Evolutionary conservation across 2,888 invertebrate species (phyloP).

Genomic region (Catocala nupta): DNA sequence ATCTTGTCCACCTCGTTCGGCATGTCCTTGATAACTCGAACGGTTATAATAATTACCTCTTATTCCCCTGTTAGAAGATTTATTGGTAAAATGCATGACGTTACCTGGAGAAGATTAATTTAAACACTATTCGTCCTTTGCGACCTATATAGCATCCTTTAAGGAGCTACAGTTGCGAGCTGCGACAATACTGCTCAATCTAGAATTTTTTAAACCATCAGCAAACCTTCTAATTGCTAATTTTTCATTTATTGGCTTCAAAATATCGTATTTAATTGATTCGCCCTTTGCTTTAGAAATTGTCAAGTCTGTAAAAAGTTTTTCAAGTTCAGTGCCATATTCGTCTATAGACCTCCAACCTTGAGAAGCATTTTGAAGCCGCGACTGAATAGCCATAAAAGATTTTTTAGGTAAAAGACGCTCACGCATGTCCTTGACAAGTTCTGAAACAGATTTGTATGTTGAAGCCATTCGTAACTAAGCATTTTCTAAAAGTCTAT

Average conservation of each 20-base stretch:
- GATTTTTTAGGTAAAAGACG: constrained; percentile 7
- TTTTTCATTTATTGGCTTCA: background rate
- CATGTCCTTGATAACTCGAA: too few relatives aligned
- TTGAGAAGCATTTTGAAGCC: constrained; percentile 8
- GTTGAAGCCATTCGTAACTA: background rate
- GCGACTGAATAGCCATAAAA: background rate
- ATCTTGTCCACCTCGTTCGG: too few relatives aligned
- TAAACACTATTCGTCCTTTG: too few relatives aligned
- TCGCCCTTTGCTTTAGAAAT: background rate
- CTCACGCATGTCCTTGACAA: constrained; percentile 4
- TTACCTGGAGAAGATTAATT: too few relatives aligned
- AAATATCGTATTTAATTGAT: background rate
- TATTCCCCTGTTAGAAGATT: too few relatives aligned
- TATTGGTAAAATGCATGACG: too few relatives aligned
- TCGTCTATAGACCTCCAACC: constrained; percentile 4
- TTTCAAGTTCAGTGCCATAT: background rate
- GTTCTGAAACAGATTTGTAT: constrained; percentile 1
- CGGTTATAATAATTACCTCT: too few relatives aligned
- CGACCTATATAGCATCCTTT: too few relatives aligned
- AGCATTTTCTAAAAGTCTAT: background rate
- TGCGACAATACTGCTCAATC: background rate
- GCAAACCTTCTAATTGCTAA: background rate
- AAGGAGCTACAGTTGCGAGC: too few relatives aligned
- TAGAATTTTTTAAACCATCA: background rate
- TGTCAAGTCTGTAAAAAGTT: background rate